These are phyloP conservation scores for Peromyscus melanophrys DNA, from an alignment of 2,797 vertebrate genomes.

Conservation along the genomic window DNA sequence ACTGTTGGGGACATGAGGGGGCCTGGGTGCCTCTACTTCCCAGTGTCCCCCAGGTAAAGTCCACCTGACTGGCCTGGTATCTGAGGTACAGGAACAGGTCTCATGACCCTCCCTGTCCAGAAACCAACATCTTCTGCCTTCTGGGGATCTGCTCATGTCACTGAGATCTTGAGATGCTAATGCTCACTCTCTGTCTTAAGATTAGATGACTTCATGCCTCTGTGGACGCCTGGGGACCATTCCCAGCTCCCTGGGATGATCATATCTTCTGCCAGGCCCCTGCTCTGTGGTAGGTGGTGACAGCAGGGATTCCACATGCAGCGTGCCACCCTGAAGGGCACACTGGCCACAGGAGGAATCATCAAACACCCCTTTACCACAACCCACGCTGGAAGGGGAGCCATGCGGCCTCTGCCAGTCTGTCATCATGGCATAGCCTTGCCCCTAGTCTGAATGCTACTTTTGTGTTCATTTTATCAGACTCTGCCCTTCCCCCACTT, in stretches of 20 bases:
- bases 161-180: fast-evolving
- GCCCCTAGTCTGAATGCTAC: not conserved
- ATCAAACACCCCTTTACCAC: not conserved
- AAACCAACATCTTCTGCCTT: not conserved
- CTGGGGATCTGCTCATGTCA: fast-evolving
- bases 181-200: not conserved
- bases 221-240: not conserved
- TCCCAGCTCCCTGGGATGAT: not conserved
- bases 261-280: not conserved
- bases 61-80: not conserved
- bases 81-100: not conserved
- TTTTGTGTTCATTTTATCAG: constrained; percentile 34
- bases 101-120: fast-evolving
- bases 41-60: not conserved
- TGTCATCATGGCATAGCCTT: not conserved
- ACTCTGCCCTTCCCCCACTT: not conserved
- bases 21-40: too few species aligned
- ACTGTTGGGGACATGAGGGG: too few species aligned
- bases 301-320: not conserved
- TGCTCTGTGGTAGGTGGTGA: not conserved
- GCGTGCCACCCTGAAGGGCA: not conserved
- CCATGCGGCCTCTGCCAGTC: fast-evolving
- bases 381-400: not conserved
- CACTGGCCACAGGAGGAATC: not conserved
- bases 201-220: not conserved